phyloP scores from a whole-genome alignment of 2,113 vertebrate species.

The Mola mola region DNA sequence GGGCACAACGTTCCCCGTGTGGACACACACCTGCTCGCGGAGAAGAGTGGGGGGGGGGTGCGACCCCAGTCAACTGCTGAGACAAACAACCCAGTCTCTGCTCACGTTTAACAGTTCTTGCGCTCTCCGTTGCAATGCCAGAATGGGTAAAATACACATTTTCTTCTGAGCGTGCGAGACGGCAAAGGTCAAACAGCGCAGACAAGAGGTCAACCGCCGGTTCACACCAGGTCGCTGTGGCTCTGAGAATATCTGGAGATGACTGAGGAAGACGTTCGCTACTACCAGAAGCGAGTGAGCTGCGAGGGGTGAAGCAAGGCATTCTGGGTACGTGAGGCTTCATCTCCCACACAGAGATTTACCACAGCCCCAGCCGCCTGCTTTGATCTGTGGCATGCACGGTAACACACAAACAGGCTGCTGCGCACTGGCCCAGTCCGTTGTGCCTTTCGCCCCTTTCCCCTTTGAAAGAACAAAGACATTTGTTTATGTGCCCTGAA shows the following conservation, averaged over 20 bases:
- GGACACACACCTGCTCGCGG: conserved; percentile 52
- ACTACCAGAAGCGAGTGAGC: conserved; percentile 65
- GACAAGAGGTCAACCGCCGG: conserved; percentile 29
- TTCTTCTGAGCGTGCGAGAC: too few species aligned
- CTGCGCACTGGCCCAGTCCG: too few species aligned
- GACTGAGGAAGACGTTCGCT: conserved; percentile 46
- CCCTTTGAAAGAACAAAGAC: conserved; percentile 74
- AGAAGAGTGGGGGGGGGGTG: too few species aligned
- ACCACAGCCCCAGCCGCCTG: conserved; percentile 58
- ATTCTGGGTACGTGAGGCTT: conserved; percentile 77
- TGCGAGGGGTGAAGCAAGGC: conserved; percentile 67
- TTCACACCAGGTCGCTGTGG: conserved; percentile 32
- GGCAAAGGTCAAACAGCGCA: neutral
- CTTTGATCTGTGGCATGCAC: conserved; percentile 60
- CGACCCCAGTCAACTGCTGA: too few species aligned
- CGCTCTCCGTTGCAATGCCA: neutral
- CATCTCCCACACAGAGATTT: conserved; percentile 73
- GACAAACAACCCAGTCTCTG: too few species aligned
- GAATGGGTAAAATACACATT: neutral
- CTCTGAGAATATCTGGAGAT: conserved; percentile 55
- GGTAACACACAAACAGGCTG: conserved; percentile 25
- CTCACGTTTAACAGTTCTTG: too few species aligned
- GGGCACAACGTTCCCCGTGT: conserved; percentile 35
- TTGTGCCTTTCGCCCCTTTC: conserved; percentile 64
- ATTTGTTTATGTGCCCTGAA: conserved; percentile 61